phyloP scores from a whole-genome alignment of 1,140 invertebrate genomes.

The Cylas formicarius region DNA sequence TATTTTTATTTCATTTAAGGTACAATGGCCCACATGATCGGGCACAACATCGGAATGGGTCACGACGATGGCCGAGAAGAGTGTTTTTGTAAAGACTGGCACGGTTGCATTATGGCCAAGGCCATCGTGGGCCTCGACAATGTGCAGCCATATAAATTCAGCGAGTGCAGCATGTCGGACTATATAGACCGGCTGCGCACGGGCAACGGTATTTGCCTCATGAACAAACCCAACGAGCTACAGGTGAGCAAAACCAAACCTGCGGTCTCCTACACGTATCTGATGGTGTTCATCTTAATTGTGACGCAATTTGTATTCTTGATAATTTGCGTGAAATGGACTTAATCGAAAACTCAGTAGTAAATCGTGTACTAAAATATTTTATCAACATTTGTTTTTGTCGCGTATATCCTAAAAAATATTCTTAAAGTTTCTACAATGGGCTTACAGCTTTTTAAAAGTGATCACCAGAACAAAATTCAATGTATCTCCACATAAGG shows the following conservation, averaged over 20 bases:
- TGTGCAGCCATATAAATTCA: constrained; percentile 90
- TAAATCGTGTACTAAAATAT: too few species aligned
- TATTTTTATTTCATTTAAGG: too few species aligned
- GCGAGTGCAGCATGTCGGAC: constrained; percentile 78
- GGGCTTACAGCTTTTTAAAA: too few species aligned
- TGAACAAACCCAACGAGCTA: constrained; percentile 87
- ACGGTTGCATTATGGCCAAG: constrained; percentile 92
- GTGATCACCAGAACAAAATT: too few species aligned
- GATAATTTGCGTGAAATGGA: too few species aligned
- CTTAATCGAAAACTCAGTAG: too few species aligned
- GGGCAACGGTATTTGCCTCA: constrained; percentile 76
- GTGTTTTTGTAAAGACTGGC: constrained; percentile 86
- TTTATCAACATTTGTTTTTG: too few species aligned
- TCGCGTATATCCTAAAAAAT: too few species aligned
- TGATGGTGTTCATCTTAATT: too few species aligned
- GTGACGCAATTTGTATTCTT: too few species aligned
- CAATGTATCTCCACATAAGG: too few species aligned
- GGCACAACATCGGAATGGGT: constrained; percentile 91
- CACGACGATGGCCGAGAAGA: constrained; percentile 85
- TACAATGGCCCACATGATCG: constrained; percentile 30
- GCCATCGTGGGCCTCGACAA: constrained; percentile 84
- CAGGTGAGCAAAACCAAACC: constrained; percentile 54
- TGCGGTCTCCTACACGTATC: not conserved
- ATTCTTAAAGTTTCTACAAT: too few species aligned
- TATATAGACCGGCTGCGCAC: constrained; percentile 73